A percentile compares a stretch with the other conserved stretches of the same genome.
Conservation (phyloP, 2,797 vertebrate species). For the Mormyrops attenuatus region DNA sequence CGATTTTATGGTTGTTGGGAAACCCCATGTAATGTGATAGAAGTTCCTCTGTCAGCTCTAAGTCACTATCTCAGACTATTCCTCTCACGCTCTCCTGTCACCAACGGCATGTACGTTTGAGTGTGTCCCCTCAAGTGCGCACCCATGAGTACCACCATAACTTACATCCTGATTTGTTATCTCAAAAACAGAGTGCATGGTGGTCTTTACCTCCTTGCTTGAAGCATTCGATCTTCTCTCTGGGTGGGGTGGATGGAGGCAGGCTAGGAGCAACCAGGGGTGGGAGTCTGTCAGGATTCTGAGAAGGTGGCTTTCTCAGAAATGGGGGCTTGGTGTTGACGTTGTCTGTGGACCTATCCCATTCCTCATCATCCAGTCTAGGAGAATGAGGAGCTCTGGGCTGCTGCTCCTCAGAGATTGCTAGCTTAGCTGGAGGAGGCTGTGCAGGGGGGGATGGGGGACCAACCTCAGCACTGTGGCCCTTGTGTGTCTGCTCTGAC, state of each 20-base stretch:
- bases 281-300: constrained; percentile 39
- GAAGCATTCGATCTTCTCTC: constrained; percentile 41
- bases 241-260: constrained; percentile 26
- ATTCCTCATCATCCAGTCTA: constrained; percentile 48
- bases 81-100: not conserved
- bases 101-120: not conserved
- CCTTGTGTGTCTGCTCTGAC: constrained; percentile 55
- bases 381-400: constrained; percentile 34
- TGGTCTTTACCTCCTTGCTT: constrained; percentile 45
- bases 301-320: constrained; percentile 59
- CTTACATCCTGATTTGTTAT: not conserved
- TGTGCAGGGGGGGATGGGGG: constrained; percentile 21
- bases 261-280: not conserved
- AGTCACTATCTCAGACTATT: not conserved
- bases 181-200: not conserved
- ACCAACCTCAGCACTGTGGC: constrained; percentile 57
- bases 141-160: not conserved
- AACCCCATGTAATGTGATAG: not conserved
- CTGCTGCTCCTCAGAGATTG: constrained; percentile 32
- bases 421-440: constrained; percentile 44
- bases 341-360: constrained; percentile 50
- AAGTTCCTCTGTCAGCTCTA: not conserved
- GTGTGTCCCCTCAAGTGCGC: not conserved
- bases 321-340: constrained; percentile 55
- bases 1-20: not conserved